phyloP scores from a whole-genome alignment of 2,888 invertebrate species.

The Bugulina stolonifera region DNA sequence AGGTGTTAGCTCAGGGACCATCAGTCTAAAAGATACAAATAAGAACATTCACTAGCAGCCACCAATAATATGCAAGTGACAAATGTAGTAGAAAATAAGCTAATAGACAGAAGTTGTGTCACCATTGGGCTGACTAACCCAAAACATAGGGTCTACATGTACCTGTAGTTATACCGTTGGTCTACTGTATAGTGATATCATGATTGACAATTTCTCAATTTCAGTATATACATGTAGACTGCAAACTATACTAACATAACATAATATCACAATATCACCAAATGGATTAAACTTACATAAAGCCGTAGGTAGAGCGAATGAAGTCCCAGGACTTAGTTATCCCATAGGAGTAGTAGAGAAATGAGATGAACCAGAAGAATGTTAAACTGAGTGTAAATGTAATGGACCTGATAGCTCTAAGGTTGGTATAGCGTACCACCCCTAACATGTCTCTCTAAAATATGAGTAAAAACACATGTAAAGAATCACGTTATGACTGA shows the following conservation, averaged over 20 bases:
- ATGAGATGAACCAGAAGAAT: constrained; percentile 56
- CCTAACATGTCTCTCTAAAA: constrained; percentile 17
- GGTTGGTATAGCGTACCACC: background rate
- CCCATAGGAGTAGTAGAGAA: constrained; percentile 63
- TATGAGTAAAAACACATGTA: background rate
- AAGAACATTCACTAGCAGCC: too few species aligned
- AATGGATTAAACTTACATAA: constrained; percentile 61
- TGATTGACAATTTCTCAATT: too few species aligned
- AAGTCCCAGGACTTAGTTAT: constrained; percentile 57
- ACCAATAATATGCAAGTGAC: too few species aligned
- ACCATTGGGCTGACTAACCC: too few species aligned
- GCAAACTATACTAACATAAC: too few species aligned
- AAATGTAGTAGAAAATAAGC: too few species aligned
- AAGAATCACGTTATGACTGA: too few species aligned
- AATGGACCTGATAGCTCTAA: background rate
- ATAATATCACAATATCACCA: background rate
- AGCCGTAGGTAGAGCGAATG: constrained; percentile 68
- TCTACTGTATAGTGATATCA: too few species aligned
- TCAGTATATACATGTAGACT: too few species aligned
- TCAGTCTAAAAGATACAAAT: constrained; percentile 61
- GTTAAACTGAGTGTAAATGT: constrained; percentile 49
- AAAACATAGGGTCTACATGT: too few species aligned
- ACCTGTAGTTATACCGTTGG: too few species aligned
- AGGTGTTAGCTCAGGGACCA: constrained; percentile 87
- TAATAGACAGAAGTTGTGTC: too few species aligned